These are phyloP conservation scores for Ciconia maguari DNA, from an alignment of 2,113 vertebrate species.

Conservation along the genomic window DNA sequence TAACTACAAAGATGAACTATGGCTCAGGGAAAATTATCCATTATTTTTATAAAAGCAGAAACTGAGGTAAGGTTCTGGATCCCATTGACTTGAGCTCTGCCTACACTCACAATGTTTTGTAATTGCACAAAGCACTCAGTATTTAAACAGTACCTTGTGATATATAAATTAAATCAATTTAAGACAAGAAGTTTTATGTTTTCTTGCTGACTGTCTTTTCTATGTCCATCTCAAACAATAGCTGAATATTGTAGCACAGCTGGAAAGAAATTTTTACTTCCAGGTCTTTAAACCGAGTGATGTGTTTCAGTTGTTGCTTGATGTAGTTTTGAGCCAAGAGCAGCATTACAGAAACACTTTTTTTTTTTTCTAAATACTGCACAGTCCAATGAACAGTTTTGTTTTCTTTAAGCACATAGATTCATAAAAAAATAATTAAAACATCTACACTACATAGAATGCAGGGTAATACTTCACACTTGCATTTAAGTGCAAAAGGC, in stretches of 20 bases:
- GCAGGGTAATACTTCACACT: not conserved
- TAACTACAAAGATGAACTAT: constrained; percentile 23
- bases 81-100: not conserved
- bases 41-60: not conserved
- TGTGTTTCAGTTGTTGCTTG: not conserved
- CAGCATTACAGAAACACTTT: not conserved
- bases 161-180: not conserved
- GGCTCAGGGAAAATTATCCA: not conserved
- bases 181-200: not conserved
- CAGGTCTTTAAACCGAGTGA: not conserved
- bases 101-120: not conserved
- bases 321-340: not conserved
- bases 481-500: not conserved
- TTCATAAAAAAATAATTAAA: not conserved
- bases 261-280: not conserved
- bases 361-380: not conserved
- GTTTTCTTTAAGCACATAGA: not conserved
- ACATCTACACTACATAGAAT: not conserved
- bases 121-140: not conserved
- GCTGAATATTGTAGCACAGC: not conserved
- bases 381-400: not conserved
- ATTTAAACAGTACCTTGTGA: not conserved
- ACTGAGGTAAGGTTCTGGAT: not conserved
- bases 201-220: not conserved
- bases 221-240: not conserved